These are phyloP conservation scores for Larimichthys polyactis DNA, from an alignment of 2,113 vertebrate species.

Conservation along the genomic window DNA sequence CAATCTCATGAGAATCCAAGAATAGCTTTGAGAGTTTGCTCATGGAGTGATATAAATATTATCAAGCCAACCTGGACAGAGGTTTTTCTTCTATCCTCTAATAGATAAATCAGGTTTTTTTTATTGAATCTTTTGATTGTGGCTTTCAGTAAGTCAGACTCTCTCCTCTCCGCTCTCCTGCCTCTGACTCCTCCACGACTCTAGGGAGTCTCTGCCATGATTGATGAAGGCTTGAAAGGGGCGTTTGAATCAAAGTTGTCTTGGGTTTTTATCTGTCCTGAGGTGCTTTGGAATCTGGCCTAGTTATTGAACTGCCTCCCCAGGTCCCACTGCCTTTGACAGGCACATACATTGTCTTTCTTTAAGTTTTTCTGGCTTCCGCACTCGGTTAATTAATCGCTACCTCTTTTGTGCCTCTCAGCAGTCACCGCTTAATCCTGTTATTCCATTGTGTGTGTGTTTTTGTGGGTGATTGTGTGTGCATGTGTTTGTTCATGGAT, in stretches of 20 bases:
- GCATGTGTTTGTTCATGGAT: slow-evolving; percentile 48
- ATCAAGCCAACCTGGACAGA: slow-evolving; percentile 41
- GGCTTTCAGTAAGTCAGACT: slow-evolving; percentile 37
- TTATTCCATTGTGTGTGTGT: slow-evolving; percentile 64
- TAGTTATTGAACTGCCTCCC: slow-evolving; percentile 75
- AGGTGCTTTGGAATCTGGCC: slow-evolving; percentile 78
- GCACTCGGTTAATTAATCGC: slow-evolving; percentile 73
- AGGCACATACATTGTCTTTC: slow-evolving; percentile 67
- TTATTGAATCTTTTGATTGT: slow-evolving; percentile 56
- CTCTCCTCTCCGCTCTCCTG: slow-evolving; percentile 45
- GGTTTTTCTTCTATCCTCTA: slow-evolving; percentile 37
- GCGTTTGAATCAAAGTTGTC: slow-evolving; percentile 77
- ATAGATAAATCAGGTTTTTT: slow-evolving; percentile 39
- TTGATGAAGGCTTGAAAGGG: slow-evolving; percentile 79
- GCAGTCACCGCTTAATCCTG: slow-evolving; percentile 75
- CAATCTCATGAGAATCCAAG: slow-evolving; percentile 53
- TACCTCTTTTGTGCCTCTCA: slow-evolving; percentile 71
- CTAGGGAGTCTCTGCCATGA: slow-evolving; percentile 65
- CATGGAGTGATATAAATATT: slow-evolving; percentile 36
- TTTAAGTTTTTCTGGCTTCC: slow-evolving; percentile 65
- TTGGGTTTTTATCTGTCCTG: slow-evolving; percentile 73
- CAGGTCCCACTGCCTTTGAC: slow-evolving; percentile 56
- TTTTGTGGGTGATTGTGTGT: slow-evolving; percentile 46
- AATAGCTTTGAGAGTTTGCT: slow-evolving; percentile 57
- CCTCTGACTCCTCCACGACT: slow-evolving; percentile 61